Evolutionary conservation across 2,888 invertebrate species (phyloP), one percentile per base, ranked within the genome.

Genomic region (Eupithecia subumbrata): DNA sequence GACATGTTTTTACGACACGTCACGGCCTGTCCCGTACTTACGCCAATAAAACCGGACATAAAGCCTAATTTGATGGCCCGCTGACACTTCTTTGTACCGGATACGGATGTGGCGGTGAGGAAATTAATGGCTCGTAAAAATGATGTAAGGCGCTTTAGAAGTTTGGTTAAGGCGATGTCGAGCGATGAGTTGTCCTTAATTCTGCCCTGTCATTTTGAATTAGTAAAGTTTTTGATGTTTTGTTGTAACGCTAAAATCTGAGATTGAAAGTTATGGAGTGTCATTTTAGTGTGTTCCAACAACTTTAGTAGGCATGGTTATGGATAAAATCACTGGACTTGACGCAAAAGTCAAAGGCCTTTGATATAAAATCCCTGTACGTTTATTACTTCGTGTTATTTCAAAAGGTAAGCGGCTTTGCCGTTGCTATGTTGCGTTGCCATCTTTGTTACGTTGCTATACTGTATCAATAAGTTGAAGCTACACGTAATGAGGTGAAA

Each of bases 1-100:
- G 68, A 40, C 40, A 67, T 14, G 68, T 45, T 68, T 78, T 77
- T 74, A 78, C 74, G 77, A 75, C 75, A 71, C 73, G 76, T 77
- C 71, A 76, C 79, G 79, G 69, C 71, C 74, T 66, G 60, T 30
- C 34, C 73, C 71, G 74, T 76, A 73, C 79, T 80, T 69, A 71
- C 68, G 76, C 71, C 79, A 76, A 79, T 81, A 81, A 82, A 81
- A 79, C 74, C 56, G 78, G 72, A 77, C 76, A 70, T 81, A 81
- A 81, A 81, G 43, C 75, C 75, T 81, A 81, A 82, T 82, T 82
- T 82, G 77, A 82, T 79, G 72, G 72, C 74, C 60, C 45, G 72
- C 72, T 75, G 77, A 74, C 79, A 79, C 78, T 80, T 81, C 78
- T 79, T 80, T 81, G 71, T 75, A 77, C 73, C 68, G 76, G 72